These are phyloP conservation scores for Coptotermes formosanus DNA, from an alignment of 1,140 invertebrate genomes.

Conservation along the genomic window DNA sequence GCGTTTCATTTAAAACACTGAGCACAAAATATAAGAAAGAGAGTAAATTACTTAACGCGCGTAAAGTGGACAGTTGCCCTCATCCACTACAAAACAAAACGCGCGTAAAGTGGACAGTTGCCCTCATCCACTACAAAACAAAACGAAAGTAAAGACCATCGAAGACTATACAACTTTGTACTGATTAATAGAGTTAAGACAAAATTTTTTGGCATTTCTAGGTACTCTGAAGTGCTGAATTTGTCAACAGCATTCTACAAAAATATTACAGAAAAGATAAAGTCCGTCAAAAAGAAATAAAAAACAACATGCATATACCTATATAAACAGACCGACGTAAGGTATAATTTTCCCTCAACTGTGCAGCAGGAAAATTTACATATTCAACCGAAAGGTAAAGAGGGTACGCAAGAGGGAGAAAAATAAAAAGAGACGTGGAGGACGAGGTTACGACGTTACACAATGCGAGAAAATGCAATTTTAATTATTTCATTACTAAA, in stretches of 20 bases:
- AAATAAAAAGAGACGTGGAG: not conserved
- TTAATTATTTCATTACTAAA: constrained; percentile 17
- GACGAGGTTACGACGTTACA: not conserved
- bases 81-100: too few species aligned
- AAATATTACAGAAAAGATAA: not conserved
- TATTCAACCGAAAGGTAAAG: constrained; percentile 13
- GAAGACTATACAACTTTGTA: not conserved
- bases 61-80: too few species aligned
- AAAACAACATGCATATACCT: not conserved
- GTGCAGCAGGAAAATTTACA: not conserved
- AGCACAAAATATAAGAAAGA: too few species aligned
- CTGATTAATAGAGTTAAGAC: constrained; percentile 4
- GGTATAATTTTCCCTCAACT: not conserved
- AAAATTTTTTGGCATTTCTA: not conserved
- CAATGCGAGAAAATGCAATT: constrained; percentile 18
- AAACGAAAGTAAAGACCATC: not conserved
- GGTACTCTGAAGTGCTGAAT: not conserved
- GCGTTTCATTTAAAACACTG: too few species aligned
- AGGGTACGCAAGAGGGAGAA: not conserved
- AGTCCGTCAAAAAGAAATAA: not conserved
- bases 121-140: too few species aligned
- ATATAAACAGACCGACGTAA: constrained; percentile 16
- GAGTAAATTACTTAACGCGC: too few species aligned
- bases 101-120: too few species aligned
- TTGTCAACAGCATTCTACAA: not conserved